A percentile compares a stretch with the other conserved stretches of the same genome.
Evolutionary conservation across 2,797 vertebrate species (phyloP).

Genomic region (Bufotes viridis): DNA sequence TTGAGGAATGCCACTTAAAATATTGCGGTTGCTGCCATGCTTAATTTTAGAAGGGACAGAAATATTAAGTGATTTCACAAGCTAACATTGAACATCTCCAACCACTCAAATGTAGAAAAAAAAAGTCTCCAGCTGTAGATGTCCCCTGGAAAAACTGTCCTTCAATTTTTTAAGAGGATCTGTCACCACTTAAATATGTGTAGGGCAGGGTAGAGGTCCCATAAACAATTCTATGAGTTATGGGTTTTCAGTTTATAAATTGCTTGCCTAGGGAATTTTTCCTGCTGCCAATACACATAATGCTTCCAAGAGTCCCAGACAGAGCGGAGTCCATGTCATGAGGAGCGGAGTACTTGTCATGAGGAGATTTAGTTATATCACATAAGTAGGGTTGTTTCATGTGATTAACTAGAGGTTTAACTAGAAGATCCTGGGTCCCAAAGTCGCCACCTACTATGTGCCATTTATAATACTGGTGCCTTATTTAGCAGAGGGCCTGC

Average conservation of each 20-base stretch:
- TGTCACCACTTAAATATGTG: not conserved
- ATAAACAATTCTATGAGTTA: not conserved
- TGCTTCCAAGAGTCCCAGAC: no score
- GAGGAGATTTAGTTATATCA: no score
- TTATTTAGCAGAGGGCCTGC: no score
- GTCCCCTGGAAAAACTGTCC: no score
- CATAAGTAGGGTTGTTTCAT: not conserved
- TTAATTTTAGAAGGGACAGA: constrained; percentile 8
- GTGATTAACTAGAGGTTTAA: not conserved
- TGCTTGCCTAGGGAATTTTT: no score
- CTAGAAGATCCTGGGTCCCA: not conserved
- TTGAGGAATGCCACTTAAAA: not conserved
- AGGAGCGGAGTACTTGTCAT: no score
- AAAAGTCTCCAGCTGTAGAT: not conserved
- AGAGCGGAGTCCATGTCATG: no score
- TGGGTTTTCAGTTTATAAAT: not conserved
- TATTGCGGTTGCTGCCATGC: not conserved
- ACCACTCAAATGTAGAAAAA: not conserved
- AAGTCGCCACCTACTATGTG: no score
- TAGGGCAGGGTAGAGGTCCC: not conserved
- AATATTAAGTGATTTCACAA: not conserved
- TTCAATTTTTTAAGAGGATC: no score
- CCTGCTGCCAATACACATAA: no score
- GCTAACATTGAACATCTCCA: not conserved
- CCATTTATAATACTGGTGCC: no score